These are phyloP conservation scores for Alces alces DNA, from an alignment of 2,113 vertebrate species.

Conservation along the genomic window DNA sequence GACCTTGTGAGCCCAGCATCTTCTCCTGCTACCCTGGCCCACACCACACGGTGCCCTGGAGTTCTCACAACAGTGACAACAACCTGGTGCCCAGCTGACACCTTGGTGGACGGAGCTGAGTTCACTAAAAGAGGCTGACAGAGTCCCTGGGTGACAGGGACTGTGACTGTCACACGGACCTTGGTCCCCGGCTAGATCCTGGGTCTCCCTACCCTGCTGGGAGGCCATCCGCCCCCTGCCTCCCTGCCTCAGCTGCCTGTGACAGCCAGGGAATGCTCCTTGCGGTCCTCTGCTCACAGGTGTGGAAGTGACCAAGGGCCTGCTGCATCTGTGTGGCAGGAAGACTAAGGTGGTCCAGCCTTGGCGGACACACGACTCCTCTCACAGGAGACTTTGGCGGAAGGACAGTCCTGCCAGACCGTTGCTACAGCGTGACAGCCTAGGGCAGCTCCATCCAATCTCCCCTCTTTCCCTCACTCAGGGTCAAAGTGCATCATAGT, in stretches of 20 bases:
- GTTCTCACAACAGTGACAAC: neutral
- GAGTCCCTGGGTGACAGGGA: too few relatives aligned
- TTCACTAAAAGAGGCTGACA: neutral
- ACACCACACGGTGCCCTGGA: neutral
- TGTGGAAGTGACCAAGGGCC: neutral
- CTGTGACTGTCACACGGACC: too few relatives aligned
- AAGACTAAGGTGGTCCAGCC: neutral
- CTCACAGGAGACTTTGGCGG: neutral
- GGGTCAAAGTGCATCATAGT: neutral
- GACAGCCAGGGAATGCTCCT: neutral
- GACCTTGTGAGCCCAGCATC: neutral
- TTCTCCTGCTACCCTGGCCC: neutral
- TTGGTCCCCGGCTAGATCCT: neutral
- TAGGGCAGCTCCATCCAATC: neutral
- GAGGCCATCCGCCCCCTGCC: neutral
- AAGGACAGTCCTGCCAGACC: neutral
- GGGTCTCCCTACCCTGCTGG: neutral
- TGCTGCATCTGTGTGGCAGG: neutral
- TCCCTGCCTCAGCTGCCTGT: neutral
- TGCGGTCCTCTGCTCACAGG: neutral
- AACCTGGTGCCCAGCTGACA: rapidly evolving
- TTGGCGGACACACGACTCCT: neutral
- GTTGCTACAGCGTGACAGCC: neutral
- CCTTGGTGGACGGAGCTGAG: neutral
- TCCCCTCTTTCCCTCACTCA: neutral